phyloP scores from a whole-genome alignment of 2,888 invertebrate genomes.

The Parnassius smintheus region DNA sequence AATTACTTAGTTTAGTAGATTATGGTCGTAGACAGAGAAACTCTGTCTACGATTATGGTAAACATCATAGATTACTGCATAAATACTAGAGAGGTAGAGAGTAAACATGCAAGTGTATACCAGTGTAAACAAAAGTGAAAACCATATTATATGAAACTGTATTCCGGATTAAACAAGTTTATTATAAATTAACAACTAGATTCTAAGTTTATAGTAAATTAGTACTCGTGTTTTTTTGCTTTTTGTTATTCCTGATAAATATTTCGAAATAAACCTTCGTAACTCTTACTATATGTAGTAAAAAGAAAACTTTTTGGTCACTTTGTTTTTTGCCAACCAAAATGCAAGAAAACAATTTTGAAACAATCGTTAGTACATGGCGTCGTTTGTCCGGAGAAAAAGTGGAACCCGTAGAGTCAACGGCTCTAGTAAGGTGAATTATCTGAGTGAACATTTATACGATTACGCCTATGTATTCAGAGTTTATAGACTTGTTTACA shows the following conservation, averaged over 20 bases:
- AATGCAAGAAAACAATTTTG: constrained; percentile 73
- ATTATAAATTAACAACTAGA: not conserved
- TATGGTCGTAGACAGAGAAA: no score
- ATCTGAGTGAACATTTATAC: constrained; percentile 33
- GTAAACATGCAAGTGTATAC: not conserved
- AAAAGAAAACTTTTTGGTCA: constrained; percentile 52
- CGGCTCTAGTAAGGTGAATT: constrained; percentile 58
- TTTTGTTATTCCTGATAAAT: not conserved
- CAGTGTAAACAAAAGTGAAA: not conserved
- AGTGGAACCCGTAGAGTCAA: constrained; percentile 52
- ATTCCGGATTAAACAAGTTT: not conserved
- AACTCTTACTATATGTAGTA: not conserved
- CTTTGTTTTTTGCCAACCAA: constrained; percentile 43
- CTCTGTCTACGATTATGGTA: no score
- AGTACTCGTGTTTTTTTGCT: not conserved
- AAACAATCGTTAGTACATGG: constrained; percentile 69
- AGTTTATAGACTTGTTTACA: constrained; percentile 45
- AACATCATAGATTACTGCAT: not conserved
- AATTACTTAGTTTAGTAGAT: no score
- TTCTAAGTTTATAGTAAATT: not conserved
- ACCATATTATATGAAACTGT: not conserved
- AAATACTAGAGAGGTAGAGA: no score
- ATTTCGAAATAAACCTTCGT: not conserved
- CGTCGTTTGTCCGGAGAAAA: constrained; percentile 60
- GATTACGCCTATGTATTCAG: constrained; percentile 30